These are phyloP conservation scores for Acanthurus tractus DNA, from an alignment of 2,797 vertebrate genomes.

Conservation along the genomic window DNA sequence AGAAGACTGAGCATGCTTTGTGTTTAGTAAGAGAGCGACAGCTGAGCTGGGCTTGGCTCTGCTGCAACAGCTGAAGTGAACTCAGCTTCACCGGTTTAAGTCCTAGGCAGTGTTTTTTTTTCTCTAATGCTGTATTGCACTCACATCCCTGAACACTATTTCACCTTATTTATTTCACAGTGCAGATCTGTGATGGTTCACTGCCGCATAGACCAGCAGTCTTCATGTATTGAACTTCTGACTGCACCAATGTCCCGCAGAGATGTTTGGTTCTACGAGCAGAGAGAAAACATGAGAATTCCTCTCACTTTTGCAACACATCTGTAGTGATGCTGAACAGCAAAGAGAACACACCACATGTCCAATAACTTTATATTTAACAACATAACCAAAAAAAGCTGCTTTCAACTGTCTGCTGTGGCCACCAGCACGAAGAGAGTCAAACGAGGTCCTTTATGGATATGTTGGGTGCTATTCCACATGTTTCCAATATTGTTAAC, in stretches of 20 bases:
- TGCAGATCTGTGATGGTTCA: conserved; percentile 24
- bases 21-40: not conserved
- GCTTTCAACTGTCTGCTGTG: not conserved
- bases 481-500: not conserved
- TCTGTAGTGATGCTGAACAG: conserved; percentile 1
- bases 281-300: conserved; percentile 17
- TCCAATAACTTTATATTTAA: not conserved
- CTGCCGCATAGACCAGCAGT: conserved; percentile 14
- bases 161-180: conserved; percentile 32
- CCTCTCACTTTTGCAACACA: not conserved
- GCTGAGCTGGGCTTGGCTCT: not conserved
- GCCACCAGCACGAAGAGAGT: not conserved
- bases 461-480: not conserved
- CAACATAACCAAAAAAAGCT: not conserved
- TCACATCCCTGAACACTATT: conserved; percentile 30
- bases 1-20: no score
- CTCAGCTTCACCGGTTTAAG: conserved; percentile 2
- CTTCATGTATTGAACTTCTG: conserved; percentile 10
- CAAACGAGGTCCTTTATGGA: not conserved
- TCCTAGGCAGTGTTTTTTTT: not conserved
- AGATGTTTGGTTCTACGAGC: not conserved
- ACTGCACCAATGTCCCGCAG: not conserved
- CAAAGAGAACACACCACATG: not conserved
- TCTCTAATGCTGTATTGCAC: conserved; percentile 21
- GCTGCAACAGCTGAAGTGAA: conserved; percentile 11